Evolutionary conservation across 2,888 invertebrate genomes (phyloP), one percentile per base, ranked within the genome.

Genomic region (Diloba caeruleocephala): DNA sequence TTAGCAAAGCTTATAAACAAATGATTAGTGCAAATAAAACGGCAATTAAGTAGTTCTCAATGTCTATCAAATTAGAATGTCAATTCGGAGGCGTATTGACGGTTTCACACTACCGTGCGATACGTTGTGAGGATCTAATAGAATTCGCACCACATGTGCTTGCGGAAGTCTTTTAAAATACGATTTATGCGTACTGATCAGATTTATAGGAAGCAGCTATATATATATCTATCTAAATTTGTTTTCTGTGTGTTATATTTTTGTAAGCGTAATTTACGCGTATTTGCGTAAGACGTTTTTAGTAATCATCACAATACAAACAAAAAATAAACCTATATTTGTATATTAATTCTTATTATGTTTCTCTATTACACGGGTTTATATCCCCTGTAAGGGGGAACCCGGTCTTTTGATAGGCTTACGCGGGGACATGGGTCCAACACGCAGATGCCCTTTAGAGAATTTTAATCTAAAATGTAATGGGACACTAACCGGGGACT

Each of bases 41-140:
- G 8, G 15, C 52, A 53, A 60, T 59, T 54, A 44, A 29, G 9
- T 36, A 37, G 39, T 65, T 68, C 17, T 14, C 61, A 52, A 31
- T 45, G 15, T 8, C n/a, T 43, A 57, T 65, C 59, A 62, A 68
- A 72, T 68, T 60, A 38, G 53, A 26, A 15, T 56, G 65, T 69
- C 48, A 72, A 71, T 50, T 42, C n/a, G 1, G 19, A 29, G 29
- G 17, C 39, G 42, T 54, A 41, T 52, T 58, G 19, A 51, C 42
- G 14, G 14, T 33, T 48, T 71, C 54, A 38, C 72, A 59, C 41
- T 21, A 21, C 0, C 10, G 8, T 57, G 56, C 14, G 23, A 67
- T 25, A 13, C 25, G 4, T 14, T 53, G 61, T 34, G 33, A 25
- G 13, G n/a, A 15, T 10, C 6, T 45, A 19, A 28, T 32, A 29